These are phyloP conservation scores for Pogonus chalceus DNA, from an alignment of 1,140 invertebrate species.

Conservation along the genomic window DNA sequence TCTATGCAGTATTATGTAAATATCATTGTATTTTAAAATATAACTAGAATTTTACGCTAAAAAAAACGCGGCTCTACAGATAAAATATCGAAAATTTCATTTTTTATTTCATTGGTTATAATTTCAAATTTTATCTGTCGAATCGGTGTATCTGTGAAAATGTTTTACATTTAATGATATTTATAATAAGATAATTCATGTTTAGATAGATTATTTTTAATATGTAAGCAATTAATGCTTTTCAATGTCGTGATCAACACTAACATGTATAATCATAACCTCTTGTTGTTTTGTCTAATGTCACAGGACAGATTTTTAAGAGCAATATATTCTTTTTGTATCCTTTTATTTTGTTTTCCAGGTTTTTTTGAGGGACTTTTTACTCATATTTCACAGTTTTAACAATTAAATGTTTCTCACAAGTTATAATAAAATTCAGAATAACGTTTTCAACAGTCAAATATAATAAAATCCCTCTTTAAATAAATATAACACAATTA, in stretches of 20 bases:
- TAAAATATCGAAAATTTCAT: too few relatives aligned
- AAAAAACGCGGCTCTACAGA: background rate
- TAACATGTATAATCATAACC: background rate
- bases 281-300: background rate
- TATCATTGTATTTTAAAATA: constrained; percentile 3
- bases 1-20: constrained; percentile 6
- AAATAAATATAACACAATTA: too few relatives aligned
- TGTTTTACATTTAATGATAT: constrained; percentile 1
- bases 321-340: background rate
- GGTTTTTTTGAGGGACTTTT: too few relatives aligned
- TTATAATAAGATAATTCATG: background rate
- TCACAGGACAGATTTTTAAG: background rate
- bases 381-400: too few relatives aligned
- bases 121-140: too few relatives aligned
- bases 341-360: too few relatives aligned
- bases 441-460: too few relatives aligned
- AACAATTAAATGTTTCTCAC: too few relatives aligned
- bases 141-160: background rate
- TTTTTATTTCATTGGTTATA: too few relatives aligned
- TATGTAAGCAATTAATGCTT: constrained; percentile 2
- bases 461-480: too few relatives aligned
- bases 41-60: background rate
- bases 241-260: background rate
- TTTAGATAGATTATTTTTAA: constrained; percentile 7
- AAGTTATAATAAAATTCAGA: too few relatives aligned